phyloP scores from a whole-genome alignment of 2,888 invertebrate species.

The Podotricha telesiphe region DNA sequence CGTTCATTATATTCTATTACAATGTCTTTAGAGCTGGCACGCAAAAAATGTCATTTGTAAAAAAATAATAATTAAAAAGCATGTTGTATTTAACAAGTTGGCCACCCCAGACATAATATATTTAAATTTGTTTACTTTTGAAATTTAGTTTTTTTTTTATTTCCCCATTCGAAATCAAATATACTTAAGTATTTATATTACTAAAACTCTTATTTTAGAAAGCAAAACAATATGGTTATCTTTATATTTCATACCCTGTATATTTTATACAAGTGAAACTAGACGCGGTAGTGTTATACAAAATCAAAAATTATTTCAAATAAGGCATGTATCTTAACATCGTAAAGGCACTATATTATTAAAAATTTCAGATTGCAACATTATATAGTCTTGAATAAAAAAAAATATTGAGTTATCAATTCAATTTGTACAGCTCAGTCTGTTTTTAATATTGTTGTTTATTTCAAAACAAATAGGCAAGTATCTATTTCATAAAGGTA shows the following conservation, averaged over 20 bases:
- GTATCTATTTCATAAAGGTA: background rate
- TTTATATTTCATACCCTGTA: conserved; percentile 13
- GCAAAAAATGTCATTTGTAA: background rate
- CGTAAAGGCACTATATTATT: conserved; percentile 34
- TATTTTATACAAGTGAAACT: background rate
- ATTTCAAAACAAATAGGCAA: background rate
- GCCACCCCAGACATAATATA: no score
- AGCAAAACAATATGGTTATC: conserved; percentile 1
- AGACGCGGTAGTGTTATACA: background rate
- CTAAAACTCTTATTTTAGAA: background rate
- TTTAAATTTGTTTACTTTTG: no score
- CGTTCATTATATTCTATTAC: background rate
- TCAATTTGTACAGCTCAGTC: conserved; percentile 17
- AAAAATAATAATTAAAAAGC: background rate
- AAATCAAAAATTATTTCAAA: conserved; percentile 18
- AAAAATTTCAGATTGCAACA: conserved; percentile 27
- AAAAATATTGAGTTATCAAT: conserved; percentile 8
- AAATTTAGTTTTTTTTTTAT: no score
- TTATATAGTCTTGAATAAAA: conserved; percentile 18
- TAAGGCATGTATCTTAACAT: conserved; percentile 35
- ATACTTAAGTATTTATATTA: no score
- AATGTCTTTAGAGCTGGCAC: background rate
- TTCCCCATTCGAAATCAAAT: no score
- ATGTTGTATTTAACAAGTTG: no score
- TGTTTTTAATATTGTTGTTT: background rate